phyloP scores from a whole-genome alignment of 1,140 invertebrate species.

The Wiebesia pumilae region DNA sequence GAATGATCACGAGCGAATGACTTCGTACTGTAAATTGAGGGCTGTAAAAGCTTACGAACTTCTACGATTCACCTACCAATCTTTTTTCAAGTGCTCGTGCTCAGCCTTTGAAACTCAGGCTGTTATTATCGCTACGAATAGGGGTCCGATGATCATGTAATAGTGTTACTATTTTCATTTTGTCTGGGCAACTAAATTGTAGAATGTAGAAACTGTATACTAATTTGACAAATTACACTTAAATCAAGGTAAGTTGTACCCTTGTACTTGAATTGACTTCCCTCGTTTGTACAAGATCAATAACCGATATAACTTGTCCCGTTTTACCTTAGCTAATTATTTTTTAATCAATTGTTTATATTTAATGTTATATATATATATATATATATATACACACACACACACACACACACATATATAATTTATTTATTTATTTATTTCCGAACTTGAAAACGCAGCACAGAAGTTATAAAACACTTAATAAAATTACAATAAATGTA shows the following conservation, averaged over 20 bases:
- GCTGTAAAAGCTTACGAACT: constrained; percentile 17
- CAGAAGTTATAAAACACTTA: too few relatives aligned
- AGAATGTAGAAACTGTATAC: neutral
- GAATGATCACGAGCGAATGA: constrained; percentile 24
- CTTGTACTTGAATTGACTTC: neutral
- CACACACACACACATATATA: too few relatives aligned
- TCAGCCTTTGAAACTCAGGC: constrained; percentile 7
- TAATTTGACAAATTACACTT: neutral
- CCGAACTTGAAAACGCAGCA: too few relatives aligned
- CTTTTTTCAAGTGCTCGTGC: neutral
- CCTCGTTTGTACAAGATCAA: neutral
- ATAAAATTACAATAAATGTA: too few relatives aligned
- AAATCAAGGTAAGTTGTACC: neutral
- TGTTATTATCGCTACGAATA: constrained; percentile 10
- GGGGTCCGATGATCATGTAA: neutral
- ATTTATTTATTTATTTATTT: too few relatives aligned
- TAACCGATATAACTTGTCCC: neutral
- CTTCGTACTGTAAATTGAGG: constrained; percentile 26
- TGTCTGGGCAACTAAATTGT: neutral
- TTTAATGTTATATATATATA: too few relatives aligned
- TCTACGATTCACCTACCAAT: constrained; percentile 4
- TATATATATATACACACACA: too few relatives aligned
- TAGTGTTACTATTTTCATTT: neutral
- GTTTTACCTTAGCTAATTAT: too few relatives aligned
- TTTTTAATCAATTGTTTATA: too few relatives aligned